Base-by-base conservation (phyloP, 2,888 invertebrate genomes). In the Drosophila putrida region DNA sequence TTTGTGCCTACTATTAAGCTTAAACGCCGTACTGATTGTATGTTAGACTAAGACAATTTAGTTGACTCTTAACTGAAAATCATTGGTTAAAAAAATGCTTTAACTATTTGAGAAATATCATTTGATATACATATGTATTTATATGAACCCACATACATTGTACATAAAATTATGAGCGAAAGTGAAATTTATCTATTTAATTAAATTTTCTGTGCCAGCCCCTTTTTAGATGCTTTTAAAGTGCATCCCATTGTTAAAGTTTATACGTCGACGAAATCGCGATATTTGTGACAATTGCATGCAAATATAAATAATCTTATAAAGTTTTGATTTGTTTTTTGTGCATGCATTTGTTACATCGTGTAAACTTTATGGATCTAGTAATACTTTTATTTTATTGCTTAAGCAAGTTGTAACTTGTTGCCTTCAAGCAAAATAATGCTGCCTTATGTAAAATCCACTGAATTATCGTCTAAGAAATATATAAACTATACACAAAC, bases 361-460 rank as follows among this genome's bases (percentile, higher is more conserved):
- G 59, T 54, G 28, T 61, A 15, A 36, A 54, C 27, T 10, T 35
- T 13, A 15, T 35, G 28, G 27, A 28, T 10, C 25, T 31, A 58
- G 25, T 20, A 31, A 11, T 38, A 64, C 44, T 60, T 79, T 59
- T 67, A 67, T 54, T 59, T 36, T 70, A 78, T 41, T 62, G 25
- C 43, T 53, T 71, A 72, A 75, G 63, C 60, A 46, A 67, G 57
- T 64, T 39, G 55, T 59, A 51, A 59, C 36, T 66, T 66, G 47
- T 69, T 54, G 76, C 62, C 43, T 58, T 54, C 55, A 62, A 64
- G 76, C 73, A 79, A 76, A 54, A 66, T 66, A 87, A 82, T 88
- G 88, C 88, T 87, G 88, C 87, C 89, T 85, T 86, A 74, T 82
- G 85, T 89, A 87, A 87, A 89, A 87, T 87, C 78, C 60, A 83